phyloP scores from a whole-genome alignment of 1,140 invertebrate genomes.

The Drosophila biarmipes region DNA sequence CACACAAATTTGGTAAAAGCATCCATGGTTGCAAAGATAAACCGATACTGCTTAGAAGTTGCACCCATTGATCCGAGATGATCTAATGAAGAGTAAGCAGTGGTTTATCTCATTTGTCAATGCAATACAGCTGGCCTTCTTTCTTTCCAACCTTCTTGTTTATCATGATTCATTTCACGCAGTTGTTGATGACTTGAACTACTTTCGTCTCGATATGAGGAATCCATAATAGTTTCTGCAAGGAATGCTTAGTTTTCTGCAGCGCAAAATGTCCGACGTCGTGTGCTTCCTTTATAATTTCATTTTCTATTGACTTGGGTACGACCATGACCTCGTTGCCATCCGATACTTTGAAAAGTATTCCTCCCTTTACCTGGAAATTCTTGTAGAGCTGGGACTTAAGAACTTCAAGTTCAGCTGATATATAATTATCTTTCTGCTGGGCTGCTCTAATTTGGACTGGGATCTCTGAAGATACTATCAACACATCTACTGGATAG shows the following conservation, averaged over 20 bases:
- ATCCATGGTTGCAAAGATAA: background rate
- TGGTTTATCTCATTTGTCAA: background rate
- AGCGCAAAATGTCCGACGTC: background rate
- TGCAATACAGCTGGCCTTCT: background rate
- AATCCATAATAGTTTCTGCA: background rate
- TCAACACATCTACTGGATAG: too few relatives aligned
- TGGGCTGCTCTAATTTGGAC: too few relatives aligned
- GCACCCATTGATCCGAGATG: background rate
- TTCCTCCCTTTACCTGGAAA: background rate
- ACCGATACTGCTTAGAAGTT: background rate
- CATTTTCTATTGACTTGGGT: background rate
- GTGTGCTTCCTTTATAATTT: background rate
- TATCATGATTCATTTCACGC: background rate
- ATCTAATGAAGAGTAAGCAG: background rate
- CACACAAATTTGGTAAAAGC: background rate
- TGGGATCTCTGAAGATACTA: too few relatives aligned
- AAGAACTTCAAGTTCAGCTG: too few relatives aligned
- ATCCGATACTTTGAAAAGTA: background rate
- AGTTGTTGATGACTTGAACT: background rate
- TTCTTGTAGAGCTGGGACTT: too few relatives aligned
- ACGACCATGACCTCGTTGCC: background rate
- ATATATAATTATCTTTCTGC: too few relatives aligned
- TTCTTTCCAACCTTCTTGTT: background rate
- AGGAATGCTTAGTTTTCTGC: background rate
- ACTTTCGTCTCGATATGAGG: background rate